These are phyloP conservation scores for Penaeus chinensis DNA, from an alignment of 1,140 invertebrate species.

Conservation along the genomic window DNA sequence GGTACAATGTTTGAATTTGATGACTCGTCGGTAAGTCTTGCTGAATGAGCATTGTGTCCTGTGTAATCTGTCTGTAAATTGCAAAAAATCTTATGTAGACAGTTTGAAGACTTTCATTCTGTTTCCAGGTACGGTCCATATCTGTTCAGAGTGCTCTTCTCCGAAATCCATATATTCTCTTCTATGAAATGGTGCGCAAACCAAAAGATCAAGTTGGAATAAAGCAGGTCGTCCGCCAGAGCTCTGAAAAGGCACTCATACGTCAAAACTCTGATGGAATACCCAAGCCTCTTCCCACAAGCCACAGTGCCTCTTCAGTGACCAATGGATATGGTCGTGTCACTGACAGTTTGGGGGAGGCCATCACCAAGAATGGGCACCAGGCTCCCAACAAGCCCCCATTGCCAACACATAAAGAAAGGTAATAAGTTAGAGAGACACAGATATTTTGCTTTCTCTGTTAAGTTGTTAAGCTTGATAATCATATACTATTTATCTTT, in stretches of 20 bases:
- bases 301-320: constrained; percentile 51
- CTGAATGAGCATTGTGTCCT: not conserved
- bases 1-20: constrained; percentile 90
- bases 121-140: constrained; percentile 77
- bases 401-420: constrained; percentile 43
- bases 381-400: constrained; percentile 9
- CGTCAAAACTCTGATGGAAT: constrained; percentile 43
- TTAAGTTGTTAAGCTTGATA: no score
- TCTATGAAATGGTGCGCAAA: constrained; percentile 79
- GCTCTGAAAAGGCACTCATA: constrained; percentile 46
- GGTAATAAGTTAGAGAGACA: not conserved
- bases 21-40: constrained; percentile 75
- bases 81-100: no score
- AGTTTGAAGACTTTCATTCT: constrained; percentile 32
- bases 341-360: constrained; percentile 25
- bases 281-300: constrained; percentile 38
- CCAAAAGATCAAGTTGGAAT: constrained; percentile 14
- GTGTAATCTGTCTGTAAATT: constrained; percentile 16
- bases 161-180: constrained; percentile 90
- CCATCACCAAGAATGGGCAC: constrained; percentile 9
- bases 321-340: constrained; percentile 43
- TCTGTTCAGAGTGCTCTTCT: constrained; percentile 80
- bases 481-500: no score
- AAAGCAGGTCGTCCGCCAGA: constrained; percentile 48
- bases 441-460: no score